These are phyloP conservation scores for Meles meles DNA, from an alignment of 2,113 vertebrate genomes.

Conservation along the genomic window DNA sequence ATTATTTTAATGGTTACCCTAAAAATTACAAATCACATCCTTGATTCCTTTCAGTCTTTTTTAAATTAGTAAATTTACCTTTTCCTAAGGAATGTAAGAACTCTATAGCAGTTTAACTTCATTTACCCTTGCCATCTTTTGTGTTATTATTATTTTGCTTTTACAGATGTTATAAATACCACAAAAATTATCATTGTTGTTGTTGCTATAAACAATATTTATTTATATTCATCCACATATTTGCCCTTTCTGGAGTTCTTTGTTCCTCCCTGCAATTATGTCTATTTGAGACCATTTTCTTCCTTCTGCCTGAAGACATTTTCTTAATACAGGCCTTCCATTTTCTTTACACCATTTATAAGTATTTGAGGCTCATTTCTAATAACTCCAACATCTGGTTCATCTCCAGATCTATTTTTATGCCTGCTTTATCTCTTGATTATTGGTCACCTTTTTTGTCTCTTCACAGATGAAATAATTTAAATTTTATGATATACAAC, in stretches of 20 bases:
- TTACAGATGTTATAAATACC: neutral
- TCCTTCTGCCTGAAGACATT: neutral
- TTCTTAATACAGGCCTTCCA: neutral
- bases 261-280: neutral
- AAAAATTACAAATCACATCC: neutral
- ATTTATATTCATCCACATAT: neutral
- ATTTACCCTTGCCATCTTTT: neutral
- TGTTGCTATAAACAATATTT: neutral
- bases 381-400: neutral
- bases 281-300: neutral
- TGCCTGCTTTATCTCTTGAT: neutral
- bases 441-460: neutral
- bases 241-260: neutral
- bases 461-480: neutral
- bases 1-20: neutral
- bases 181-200: neutral
- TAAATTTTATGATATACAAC: neutral
- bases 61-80: neutral
- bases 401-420: neutral
- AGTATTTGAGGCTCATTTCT: neutral
- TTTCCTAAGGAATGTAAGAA: neutral
- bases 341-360: neutral
- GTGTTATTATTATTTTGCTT: neutral
- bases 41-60: neutral
- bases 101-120: neutral